A percentile compares a stretch with the other conserved stretches of the same genome.
Evolutionary conservation across 1,140 invertebrate genomes (phyloP).

Genomic region (Drosophila bifasciata): DNA sequence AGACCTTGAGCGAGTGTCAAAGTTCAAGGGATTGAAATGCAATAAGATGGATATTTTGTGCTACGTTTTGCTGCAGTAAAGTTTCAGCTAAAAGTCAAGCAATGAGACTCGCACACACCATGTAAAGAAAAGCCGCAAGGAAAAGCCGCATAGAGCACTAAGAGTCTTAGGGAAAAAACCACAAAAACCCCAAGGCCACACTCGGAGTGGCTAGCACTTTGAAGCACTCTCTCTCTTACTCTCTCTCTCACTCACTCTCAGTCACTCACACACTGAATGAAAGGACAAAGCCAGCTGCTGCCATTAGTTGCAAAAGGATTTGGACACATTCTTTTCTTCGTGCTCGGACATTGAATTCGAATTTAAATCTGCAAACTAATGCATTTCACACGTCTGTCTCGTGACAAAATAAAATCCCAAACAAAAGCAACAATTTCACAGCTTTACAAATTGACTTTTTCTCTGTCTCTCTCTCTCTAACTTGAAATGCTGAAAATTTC

Average conservation of each 20-base stretch:
- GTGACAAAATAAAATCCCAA: slow-evolving; percentile 29
- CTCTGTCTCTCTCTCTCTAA: slow-evolving; percentile 1
- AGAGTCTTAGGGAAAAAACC: slow-evolving; percentile 41
- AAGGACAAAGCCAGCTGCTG: slow-evolving; percentile 24
- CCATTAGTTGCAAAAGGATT: slow-evolving; percentile 41
- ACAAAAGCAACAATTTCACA: slow-evolving; percentile 5
- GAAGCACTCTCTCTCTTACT: neutral
- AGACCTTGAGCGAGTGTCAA: neutral
- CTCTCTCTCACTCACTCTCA: neutral
- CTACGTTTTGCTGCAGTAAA: neutral
- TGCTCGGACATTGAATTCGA: slow-evolving; percentile 36
- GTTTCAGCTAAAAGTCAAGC: slow-evolving; percentile 7
- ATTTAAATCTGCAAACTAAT: slow-evolving; percentile 39
- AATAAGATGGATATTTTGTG: slow-evolving; percentile 1
- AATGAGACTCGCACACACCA: neutral
- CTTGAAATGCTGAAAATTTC: slow-evolving; percentile 26
- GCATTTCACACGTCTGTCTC: slow-evolving; percentile 18
- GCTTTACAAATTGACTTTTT: slow-evolving; percentile 17
- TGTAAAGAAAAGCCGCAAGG: slow-evolving; percentile 30
- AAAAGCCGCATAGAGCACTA: slow-evolving; percentile 32
- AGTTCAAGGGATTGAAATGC: neutral
- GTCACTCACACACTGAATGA: too few species aligned
- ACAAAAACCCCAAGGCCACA: slow-evolving; percentile 27
- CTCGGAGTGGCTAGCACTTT: slow-evolving; percentile 11
- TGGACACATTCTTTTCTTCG: slow-evolving; percentile 17